Evolutionary conservation across 2,113 vertebrate species (phyloP).

Genomic region (Hystrix cristata): DNA sequence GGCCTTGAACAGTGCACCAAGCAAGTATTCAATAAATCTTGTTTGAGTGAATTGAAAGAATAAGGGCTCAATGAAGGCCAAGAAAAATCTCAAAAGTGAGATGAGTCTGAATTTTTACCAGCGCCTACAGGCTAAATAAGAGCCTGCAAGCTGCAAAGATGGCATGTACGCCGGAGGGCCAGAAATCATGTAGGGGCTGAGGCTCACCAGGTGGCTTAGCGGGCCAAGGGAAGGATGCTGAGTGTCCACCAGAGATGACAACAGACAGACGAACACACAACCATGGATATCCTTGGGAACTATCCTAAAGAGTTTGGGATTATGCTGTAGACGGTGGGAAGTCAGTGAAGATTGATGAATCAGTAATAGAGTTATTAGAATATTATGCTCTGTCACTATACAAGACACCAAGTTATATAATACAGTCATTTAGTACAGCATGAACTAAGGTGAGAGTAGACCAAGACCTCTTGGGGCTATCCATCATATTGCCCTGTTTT

Average conservation of each 20-base stretch:
- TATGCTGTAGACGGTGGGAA: not conserved
- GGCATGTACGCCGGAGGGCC: not conserved
- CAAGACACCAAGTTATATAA: conserved; percentile 20
- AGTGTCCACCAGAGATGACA: not conserved
- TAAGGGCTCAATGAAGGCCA: not conserved
- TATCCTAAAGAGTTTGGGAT: not conserved
- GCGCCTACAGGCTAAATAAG: not conserved
- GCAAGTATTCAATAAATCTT: not conserved
- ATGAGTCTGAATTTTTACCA: not conserved
- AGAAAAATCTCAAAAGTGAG: not conserved
- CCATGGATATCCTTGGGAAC: not conserved
- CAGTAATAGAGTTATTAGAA: conserved; percentile 28
- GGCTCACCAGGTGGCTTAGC: not conserved
- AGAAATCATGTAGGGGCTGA: not conserved
- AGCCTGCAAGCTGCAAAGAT: not conserved
- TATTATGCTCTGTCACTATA: not conserved
- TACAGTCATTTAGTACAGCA: conserved; percentile 17
- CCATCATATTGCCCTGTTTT: conserved; percentile 3
- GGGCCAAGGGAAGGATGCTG: not conserved
- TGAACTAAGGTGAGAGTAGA: not conserved
- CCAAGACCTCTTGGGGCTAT: not conserved
- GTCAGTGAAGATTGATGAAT: not conserved
- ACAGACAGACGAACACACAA: not conserved
- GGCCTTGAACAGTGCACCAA: not conserved
- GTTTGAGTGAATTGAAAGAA: not conserved